A percentile compares a stretch with the other conserved stretches of the same genome.
These are phyloP conservation scores for Sciurus carolinensis DNA, from an alignment of 2,797 vertebrate genomes.

Conservation along the genomic window DNA sequence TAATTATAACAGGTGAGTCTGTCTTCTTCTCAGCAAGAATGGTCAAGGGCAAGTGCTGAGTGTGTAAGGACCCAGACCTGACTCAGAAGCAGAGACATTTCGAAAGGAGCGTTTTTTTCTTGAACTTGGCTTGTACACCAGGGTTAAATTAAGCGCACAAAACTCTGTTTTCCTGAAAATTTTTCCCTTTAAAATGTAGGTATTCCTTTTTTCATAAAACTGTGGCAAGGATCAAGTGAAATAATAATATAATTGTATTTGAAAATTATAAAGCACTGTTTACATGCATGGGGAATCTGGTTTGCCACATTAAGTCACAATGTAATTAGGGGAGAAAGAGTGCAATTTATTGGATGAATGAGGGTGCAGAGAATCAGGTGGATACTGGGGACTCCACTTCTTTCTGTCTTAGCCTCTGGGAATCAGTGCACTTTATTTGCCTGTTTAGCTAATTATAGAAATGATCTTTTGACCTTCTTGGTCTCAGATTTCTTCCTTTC, in stretches of 20 bases:
- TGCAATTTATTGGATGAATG: conserved; percentile 4
- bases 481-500: conserved; percentile 55
- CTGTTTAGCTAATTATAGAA: conserved; percentile 71
- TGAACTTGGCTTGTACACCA: conserved; percentile 49
- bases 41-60: not conserved
- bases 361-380: not conserved
- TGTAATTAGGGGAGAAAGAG: conserved; percentile 51
- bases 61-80: not conserved
- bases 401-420: conserved; percentile 1
- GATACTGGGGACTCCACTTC: not conserved
- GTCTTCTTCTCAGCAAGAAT: not conserved
- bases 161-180: not conserved
- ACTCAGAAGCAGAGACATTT: not conserved
- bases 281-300: conserved; percentile 42
- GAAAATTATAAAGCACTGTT: conserved; percentile 64
- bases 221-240: conserved; percentile 54
- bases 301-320: conserved; percentile 37
- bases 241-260: conserved; percentile 67
- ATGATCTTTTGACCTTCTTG: conserved; percentile 49
- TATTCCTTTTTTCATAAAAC: conserved; percentile 55
- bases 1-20: conserved; percentile 38
- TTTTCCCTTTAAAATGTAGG: not conserved
- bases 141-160: conserved; percentile 34
- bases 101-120: conserved; percentile 36
- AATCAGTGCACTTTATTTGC: conserved; percentile 65